Evolutionary conservation across 2,797 vertebrate genomes (phyloP), one percentile per base, ranked within the genome.

Genomic region (Helarctos malayanus): DNA sequence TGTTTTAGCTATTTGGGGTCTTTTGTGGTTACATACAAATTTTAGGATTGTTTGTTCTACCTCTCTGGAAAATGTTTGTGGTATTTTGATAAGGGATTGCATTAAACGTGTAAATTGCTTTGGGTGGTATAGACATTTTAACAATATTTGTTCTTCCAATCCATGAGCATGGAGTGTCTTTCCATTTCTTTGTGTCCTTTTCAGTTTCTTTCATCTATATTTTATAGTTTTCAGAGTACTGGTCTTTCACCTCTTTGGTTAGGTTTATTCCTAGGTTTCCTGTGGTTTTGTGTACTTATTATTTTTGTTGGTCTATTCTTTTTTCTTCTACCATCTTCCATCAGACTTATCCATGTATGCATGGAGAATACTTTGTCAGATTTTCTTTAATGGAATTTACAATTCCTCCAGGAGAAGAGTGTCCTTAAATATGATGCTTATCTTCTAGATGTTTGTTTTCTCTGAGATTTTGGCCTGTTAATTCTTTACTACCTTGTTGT

Each of bases 401-500:
- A 78, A 38, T 80, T 49, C 38, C 16, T 54, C 21, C 32, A 88
- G 23, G 27, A 56, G 78, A 89, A 95, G 82, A 86, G 57, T 68
- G 5, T 12, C 56, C 27, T 68, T 73, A 65, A 75, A 81, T 61
- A 87, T 57, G 35, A 54, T 27, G 9, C 61, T 93, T 87, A 78
- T 59, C 25, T 69, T 79, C 23, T 69, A 81, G 35, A 71, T 90
- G 59, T 61, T 94, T 92, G 14, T 81, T 29, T 90, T 95, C n/a
- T 29, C 27, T 25, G 59, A 92, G 7, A 69, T n/a, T 16, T 79
- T 96, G 35, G 35, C 49, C 13, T 93, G 18, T 49, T 85, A 69
- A 92, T 95, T 97, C 68, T 93, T 96, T 59, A 91, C 29, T 87
- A 84, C 6, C 35, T 89, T 81, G 9, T 91, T 97, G 56, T 76